Base-by-base conservation (phyloP, 2,797 vertebrate species). In the Falco berigora region DNA sequence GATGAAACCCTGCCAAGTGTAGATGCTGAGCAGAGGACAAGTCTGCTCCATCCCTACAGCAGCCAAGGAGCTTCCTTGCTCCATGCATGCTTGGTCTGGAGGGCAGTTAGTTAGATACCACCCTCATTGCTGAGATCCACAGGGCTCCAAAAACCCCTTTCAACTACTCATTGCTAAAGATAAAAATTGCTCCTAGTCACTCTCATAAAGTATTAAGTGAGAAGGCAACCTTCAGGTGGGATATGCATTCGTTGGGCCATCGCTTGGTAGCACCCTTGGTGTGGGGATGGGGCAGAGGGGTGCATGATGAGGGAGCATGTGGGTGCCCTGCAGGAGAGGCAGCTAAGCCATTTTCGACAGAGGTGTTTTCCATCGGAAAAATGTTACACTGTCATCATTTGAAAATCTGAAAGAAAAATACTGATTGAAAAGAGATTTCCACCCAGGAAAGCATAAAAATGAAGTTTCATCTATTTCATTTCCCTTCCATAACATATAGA, bases 221-320 rank as follows among this genome's bases (percentile, higher is more conserved):
- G 28, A n/a, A 82, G 72, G 15, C 4, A 24, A 8, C 10, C 30
- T 30, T 72, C 42, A 27, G 59, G n/a, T 53, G 22, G 1, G 1
- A 24, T 4, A 14, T 10, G 14, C 7, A 3, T 47, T 40, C 0
- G 0, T 8, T 28, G 1, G 22, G n/a, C 53, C n/a, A 36, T 34
- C 7, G 46, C 3, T 3, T 61, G 36, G 36, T 1, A 47, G 52
- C 46, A 25, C 20, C 27, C 9, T 38, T 61, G 69, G 58, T 15
- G 56, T 30, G 20, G 30, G 30, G 30, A 59, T 12, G 16, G 61
- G 11, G 46, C 25, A n/a, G 38, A 36, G 22, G 15, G 44, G 4
- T 27, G 30, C 38, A 53, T 25, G 44, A 30, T 27, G 30, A 16
- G 10, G 8, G 18, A 40, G 63, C 77, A 80, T 3, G 20, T 6